Evolutionary conservation across 2,797 vertebrate species (phyloP).

Genomic region (Morelia viridis): DNA sequence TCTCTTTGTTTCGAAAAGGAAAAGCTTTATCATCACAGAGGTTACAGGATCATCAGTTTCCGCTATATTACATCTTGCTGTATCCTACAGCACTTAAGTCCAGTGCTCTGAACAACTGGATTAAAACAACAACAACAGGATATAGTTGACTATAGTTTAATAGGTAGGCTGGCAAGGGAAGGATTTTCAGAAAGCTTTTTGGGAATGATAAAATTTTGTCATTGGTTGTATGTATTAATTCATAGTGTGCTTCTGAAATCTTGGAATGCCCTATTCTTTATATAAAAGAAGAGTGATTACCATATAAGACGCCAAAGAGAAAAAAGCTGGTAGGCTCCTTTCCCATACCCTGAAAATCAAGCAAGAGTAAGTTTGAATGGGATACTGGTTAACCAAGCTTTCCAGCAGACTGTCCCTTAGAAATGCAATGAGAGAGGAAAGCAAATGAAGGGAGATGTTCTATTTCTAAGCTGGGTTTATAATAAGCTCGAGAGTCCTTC

Average conservation of each 20-base stretch:
- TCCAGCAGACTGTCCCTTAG: constrained; percentile 44
- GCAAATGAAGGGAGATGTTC: constrained; percentile 61
- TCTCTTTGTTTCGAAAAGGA: background rate
- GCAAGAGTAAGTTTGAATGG: constrained; percentile 26
- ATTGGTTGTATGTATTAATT: constrained; percentile 20
- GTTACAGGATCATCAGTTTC: constrained; percentile 41
- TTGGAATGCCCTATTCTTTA: constrained; percentile 1
- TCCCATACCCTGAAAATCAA: constrained; percentile 28
- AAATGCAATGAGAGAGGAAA: constrained; percentile 51
- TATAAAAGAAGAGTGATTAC: constrained; percentile 24
- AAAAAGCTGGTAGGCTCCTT: constrained; percentile 31
- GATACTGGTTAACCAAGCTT: constrained; percentile 35
- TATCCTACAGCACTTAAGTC: constrained; percentile 5
- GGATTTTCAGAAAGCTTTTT: background rate
- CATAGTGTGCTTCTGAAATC: constrained; percentile 23
- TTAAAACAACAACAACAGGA: background rate
- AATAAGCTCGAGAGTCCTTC: constrained; percentile 72
- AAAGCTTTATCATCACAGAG: constrained; percentile 10
- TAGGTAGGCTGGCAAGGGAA: background rate
- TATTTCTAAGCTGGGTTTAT: constrained; percentile 70
- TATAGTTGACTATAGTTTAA: background rate
- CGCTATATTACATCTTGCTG: background rate
- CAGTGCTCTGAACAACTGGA: background rate
- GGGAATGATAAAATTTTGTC: constrained; percentile 24
- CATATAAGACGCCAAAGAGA: constrained; percentile 35